Base-by-base conservation (phyloP, 2,797 vertebrate species). In the Chaenodraco wilsoni region DNA sequence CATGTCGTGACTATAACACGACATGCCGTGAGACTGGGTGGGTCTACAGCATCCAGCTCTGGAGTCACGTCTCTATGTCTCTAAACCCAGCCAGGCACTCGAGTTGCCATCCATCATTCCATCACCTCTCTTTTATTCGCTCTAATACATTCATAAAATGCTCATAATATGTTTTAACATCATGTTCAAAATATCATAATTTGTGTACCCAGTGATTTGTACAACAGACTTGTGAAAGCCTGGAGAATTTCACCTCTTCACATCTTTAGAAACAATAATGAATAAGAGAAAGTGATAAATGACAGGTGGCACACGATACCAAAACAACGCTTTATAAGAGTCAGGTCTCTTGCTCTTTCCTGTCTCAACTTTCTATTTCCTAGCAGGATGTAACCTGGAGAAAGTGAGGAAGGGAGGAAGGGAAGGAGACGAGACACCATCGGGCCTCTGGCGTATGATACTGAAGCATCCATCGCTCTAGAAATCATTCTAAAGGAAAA, bases 321-420 rank as follows among this genome's bases (percentile, higher is more conserved):
- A 56, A 67, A 56, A 59, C 43, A 17, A 1, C 0, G 1, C 8
- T 58, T 7, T 17, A n/a, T 11, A 45, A n/a, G 14, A 23, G 43
- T 37, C 49, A 44, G 15, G 52, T 44, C 55, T 23, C 15, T 49
- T 43, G 12, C 33, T 49, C 0, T 68, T 63, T 64, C 44, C n/a
- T 14, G 15, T 46, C 9, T 37, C 56, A 40, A 2, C 21, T 9
- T 48, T 43, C 37, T 27, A 13, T 16, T 54, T 41, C 55, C 5
- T n/a, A 4, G 11, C 21, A 45, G 51, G 44, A 46, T 17, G 51
- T 15, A 13, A 54, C 9, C 43, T 55, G 19, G 3, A 56, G 60
- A 40, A 61, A n/a, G 33, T 72, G 64, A 52, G 6, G 55, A 65
- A 3, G 16, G 19, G 19, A 41, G n/a, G 27, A 44, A 37, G 49